Evolutionary conservation across 2,797 vertebrate genomes (phyloP).

Genomic region (Enteromius radiatus): DNA sequence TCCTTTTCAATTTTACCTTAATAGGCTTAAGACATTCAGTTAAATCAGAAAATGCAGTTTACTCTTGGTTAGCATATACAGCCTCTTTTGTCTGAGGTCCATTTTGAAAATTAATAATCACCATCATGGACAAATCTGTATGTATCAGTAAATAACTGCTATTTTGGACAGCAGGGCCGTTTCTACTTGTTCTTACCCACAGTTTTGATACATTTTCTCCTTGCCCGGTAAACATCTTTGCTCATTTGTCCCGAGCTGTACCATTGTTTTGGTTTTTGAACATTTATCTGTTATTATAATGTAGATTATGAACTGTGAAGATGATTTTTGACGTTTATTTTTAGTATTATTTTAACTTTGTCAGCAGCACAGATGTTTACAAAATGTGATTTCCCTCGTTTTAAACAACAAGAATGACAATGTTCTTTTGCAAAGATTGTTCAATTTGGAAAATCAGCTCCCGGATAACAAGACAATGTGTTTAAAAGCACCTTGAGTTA

Average conservation of each 20-base stretch:
- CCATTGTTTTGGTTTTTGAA: conserved; percentile 10
- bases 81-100: background rate
- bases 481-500: background rate
- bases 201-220: conserved; percentile 2
- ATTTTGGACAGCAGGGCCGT: background rate
- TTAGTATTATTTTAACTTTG: background rate
- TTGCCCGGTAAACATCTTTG: background rate
- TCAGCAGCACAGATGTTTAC: background rate
- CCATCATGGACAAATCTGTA: background rate
- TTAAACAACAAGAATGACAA: background rate
- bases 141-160: background rate
- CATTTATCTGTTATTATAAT: background rate
- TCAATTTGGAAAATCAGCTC: background rate
- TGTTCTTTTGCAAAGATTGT: background rate
- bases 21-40: background rate
- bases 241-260: background rate
- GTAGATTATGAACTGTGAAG: conserved; percentile 7
- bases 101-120: background rate
- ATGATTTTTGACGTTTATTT: background rate
- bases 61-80: conserved; percentile 3
- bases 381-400: background rate
- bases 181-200: conserved; percentile 3
- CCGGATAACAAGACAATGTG: background rate
- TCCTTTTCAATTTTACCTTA: conserved; percentile 9
- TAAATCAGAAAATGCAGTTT: conserved; percentile 29